phyloP scores from a whole-genome alignment of 2,797 vertebrate genomes.

The Cephalopachus bancanus region DNA sequence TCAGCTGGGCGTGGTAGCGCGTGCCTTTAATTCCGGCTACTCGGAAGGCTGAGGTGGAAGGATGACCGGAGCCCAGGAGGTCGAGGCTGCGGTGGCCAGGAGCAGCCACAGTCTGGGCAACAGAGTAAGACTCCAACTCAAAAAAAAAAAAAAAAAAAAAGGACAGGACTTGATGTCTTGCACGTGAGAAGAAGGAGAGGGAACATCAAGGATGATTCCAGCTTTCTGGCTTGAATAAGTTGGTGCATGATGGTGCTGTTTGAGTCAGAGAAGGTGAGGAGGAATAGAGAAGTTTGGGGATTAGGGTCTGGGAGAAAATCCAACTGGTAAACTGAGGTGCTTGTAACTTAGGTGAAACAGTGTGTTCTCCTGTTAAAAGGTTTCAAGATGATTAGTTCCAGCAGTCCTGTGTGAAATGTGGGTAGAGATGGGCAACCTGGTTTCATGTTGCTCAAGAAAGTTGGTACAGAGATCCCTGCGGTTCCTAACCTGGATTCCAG shows the following conservation, averaged over 20 bases:
- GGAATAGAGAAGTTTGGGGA: background rate
- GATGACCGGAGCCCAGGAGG: too few species aligned
- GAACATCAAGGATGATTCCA: background rate
- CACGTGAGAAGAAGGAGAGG: background rate
- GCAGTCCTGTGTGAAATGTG: background rate
- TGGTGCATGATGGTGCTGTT: too few species aligned
- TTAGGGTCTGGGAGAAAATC: background rate
- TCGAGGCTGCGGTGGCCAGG: too few species aligned
- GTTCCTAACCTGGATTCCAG: background rate
- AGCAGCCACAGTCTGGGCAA: too few species aligned
- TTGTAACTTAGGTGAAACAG: too few species aligned
- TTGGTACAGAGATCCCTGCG: background rate
- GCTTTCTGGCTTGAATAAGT: background rate
- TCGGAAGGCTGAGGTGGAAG: too few species aligned
- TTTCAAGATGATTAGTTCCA: background rate
- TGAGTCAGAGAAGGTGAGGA: background rate
- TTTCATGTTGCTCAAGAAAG: background rate
- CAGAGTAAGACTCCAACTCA: too few species aligned
- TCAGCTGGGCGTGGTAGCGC: too few species aligned
- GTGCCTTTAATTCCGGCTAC: too few species aligned
- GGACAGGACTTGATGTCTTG: background rate
- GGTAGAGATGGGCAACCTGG: background rate
- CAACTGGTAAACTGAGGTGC: background rate
- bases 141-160: too few species aligned
- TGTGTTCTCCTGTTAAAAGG: background rate